phyloP scores from a whole-genome alignment of 2,113 vertebrate species.

The Clarias macrocephalus region DNA sequence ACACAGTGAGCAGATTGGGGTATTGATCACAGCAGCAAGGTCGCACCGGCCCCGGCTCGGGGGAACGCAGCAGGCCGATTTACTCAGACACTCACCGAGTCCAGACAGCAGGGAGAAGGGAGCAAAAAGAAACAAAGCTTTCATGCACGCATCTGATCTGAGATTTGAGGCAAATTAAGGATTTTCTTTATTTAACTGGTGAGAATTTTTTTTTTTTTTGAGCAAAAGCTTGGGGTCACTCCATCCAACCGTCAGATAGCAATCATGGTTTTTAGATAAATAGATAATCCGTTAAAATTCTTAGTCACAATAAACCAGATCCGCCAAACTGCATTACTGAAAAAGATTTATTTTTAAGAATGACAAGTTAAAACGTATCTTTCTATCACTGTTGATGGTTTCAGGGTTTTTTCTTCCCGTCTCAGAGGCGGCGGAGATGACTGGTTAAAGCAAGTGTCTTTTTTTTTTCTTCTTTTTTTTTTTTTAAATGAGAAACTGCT shows the following conservation, averaged over 20 bases:
- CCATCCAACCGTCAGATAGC: too few species aligned
- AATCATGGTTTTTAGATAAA: too few species aligned
- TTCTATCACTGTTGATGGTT: not conserved
- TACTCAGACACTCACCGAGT: constrained; percentile 34
- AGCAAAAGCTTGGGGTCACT: not conserved
- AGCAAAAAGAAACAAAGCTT: not conserved
- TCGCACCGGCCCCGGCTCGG: not conserved
- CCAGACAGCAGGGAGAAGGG: not conserved
- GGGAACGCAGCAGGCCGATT: not conserved
- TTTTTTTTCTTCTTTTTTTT: not conserved
- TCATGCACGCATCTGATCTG: too few species aligned
- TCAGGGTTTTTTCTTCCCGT: not conserved
- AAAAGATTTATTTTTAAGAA: not conserved
- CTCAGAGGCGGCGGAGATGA: not conserved
- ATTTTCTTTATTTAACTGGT: not conserved
- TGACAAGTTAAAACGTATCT: not conserved
- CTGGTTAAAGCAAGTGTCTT: not conserved
- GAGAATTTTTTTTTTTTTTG: not conserved
- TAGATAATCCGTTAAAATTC: not conserved
- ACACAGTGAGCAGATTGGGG: constrained; percentile 34
- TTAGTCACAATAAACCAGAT: not conserved
- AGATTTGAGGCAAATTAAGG: not conserved
- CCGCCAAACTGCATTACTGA: not conserved
- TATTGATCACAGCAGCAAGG: constrained; percentile 43
- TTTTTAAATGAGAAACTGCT: not conserved